Evolutionary conservation across 2,888 invertebrate species (phyloP).

Genomic region (Noctua pronuba): DNA sequence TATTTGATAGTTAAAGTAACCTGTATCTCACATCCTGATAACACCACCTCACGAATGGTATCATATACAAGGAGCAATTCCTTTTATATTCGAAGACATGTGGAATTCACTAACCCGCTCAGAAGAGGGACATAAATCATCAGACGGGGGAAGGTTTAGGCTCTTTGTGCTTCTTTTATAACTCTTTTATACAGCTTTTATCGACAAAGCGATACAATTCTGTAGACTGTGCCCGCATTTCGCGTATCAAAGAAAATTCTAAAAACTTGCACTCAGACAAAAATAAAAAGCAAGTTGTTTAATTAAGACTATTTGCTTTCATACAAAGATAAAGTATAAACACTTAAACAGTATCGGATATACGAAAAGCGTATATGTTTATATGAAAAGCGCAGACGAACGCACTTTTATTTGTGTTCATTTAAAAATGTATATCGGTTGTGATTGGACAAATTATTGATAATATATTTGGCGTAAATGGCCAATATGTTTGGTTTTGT

Average conservation of each 20-base stretch:
- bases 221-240: background rate
- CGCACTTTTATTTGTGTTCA: conserved; percentile 29
- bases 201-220: background rate
- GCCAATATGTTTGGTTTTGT: conserved; percentile 36
- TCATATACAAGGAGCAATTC: background rate
- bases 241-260: background rate
- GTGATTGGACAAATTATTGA: conserved; percentile 49
- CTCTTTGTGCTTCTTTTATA: background rate
- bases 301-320: conserved; percentile 34
- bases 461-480: conserved; percentile 27
- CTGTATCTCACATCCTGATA: background rate
- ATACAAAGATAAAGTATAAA: conserved; percentile 38
- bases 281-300: conserved; percentile 37
- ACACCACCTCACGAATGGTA: background rate
- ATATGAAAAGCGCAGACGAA: conserved; percentile 18
- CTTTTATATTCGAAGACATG: background rate
- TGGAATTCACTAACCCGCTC: background rate
- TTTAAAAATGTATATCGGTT: conserved; percentile 24
- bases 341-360: conserved; percentile 24
- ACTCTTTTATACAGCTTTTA: background rate
- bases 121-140: background rate
- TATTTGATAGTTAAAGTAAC: background rate
- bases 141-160: background rate
- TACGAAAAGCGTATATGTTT: too few relatives aligned
- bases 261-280: conserved; percentile 3